phyloP scores from a whole-genome alignment of 2,113 vertebrate species.

The Cynopterus brachyotis region DNA sequence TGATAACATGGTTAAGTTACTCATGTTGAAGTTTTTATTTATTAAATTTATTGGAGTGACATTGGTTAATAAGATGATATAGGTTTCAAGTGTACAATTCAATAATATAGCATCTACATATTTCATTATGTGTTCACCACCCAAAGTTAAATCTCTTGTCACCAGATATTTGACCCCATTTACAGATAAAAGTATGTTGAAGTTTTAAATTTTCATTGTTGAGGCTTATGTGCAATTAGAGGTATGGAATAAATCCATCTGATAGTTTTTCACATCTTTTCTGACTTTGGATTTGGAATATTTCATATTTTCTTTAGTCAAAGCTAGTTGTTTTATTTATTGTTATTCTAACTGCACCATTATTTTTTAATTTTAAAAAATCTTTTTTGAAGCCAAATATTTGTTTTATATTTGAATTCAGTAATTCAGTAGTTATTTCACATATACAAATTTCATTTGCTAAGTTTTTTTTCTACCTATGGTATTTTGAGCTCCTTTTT shows the following conservation, averaged over 20 bases:
- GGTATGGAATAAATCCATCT: not conserved
- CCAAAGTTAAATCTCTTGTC: too few species aligned
- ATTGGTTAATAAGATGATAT: too few species aligned
- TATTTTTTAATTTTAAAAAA: not conserved
- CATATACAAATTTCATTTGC: not conserved
- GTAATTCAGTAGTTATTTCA: constrained; percentile 21
- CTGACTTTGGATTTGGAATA: not conserved
- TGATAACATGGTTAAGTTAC: not conserved
- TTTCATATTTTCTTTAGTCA: not conserved
- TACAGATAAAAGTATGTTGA: not conserved
- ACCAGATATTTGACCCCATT: too few species aligned
- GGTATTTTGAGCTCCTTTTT: not conserved
- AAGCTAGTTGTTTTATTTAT: not conserved
- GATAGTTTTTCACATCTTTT: not conserved
- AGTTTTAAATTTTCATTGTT: not conserved
- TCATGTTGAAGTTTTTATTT: not conserved
- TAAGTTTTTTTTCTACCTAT: not conserved
- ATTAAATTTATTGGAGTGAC: too few species aligned
- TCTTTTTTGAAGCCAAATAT: not conserved
- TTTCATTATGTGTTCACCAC: too few species aligned
- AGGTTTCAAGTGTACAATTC: too few species aligned
- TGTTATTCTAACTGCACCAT: not conserved
- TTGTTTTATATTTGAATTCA: not conserved
- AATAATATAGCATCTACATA: too few species aligned
- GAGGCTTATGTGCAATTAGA: not conserved